phyloP scores from a whole-genome alignment of 2,888 invertebrate species.

The Ellobium chinense region DNA sequence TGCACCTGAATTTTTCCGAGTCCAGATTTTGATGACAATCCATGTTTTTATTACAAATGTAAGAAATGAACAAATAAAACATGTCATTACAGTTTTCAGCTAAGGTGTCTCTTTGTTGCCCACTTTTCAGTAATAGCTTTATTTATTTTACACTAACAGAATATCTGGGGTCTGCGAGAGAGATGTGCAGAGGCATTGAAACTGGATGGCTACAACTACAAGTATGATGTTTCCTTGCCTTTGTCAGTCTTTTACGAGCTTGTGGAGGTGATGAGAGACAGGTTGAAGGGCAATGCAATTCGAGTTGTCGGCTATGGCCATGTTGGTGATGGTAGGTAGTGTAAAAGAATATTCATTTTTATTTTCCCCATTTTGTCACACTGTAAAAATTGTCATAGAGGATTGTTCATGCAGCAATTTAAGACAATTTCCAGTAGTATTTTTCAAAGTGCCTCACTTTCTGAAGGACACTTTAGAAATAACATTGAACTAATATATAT shows the following conservation, averaged over 20 bases:
- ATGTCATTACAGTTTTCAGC: too few relatives aligned
- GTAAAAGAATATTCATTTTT: neutral
- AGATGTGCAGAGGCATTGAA: slow-evolving; percentile 88
- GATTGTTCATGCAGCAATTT: too few relatives aligned
- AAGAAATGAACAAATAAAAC: too few relatives aligned
- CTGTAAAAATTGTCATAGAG: neutral
- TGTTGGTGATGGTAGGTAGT: slow-evolving; percentile 87
- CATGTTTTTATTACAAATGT: too few relatives aligned
- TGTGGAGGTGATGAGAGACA: slow-evolving; percentile 85
- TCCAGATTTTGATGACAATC: too few relatives aligned
- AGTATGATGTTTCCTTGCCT: slow-evolving; percentile 97
- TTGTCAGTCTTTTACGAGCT: slow-evolving; percentile 90
- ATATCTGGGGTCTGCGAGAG: slow-evolving; percentile 92
- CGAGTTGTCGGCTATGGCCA: slow-evolving; percentile 91
- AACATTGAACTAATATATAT: too few relatives aligned
- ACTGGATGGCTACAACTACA: slow-evolving; percentile 92
- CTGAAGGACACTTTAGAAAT: too few relatives aligned
- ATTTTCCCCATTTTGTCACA: neutral
- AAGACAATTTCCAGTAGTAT: too few relatives aligned
- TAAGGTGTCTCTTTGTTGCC: too few relatives aligned
- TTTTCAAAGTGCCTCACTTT: too few relatives aligned
- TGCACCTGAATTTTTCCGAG: too few relatives aligned
- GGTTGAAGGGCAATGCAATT: slow-evolving; percentile 82
- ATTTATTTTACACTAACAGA: slow-evolving; percentile 55
- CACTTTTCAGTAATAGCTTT: too few relatives aligned